Conservation (phyloP, 2,113 vertebrate genomes). For the Crypturellus undulatus region DNA sequence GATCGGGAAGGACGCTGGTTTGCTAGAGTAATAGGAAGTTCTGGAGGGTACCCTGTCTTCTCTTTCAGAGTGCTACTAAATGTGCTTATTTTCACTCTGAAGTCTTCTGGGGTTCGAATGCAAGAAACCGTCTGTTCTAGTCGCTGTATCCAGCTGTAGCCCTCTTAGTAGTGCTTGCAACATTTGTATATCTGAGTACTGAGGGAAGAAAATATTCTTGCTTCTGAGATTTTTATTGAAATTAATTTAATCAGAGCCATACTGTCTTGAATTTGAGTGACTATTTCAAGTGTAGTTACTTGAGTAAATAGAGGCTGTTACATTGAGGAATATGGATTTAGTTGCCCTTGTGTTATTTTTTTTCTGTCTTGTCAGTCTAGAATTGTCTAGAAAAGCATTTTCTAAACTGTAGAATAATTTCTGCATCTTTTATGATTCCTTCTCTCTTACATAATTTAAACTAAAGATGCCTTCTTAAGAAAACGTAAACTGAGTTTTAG, state of each 20-base stretch:
- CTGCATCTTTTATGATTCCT: constrained; percentile 4
- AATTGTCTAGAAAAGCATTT: constrained; percentile 9
- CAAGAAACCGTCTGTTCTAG: neutral
- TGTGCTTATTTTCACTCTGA: constrained; percentile 33
- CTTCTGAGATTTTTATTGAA: constrained; percentile 15
- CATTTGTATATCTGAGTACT: constrained; percentile 12
- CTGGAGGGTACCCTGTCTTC: constrained; percentile 6
- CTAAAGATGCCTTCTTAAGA: constrained; percentile 63
- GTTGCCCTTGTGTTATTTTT: neutral
- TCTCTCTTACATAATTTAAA: constrained; percentile 60
- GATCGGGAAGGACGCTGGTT: neutral
- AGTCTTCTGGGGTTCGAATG: constrained; percentile 26
- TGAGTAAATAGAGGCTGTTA: constrained; percentile 3
- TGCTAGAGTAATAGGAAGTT: constrained; percentile 7
- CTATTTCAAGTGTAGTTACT: neutral
- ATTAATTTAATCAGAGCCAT: neutral
- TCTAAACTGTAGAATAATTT: neutral
- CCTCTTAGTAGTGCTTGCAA: neutral
- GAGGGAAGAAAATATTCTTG: neutral
- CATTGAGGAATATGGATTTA: neutral
- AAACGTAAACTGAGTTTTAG: constrained; percentile 58
- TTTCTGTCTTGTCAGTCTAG: neutral
- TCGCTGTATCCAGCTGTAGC: neutral
- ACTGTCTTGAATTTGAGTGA: constrained; percentile 39
- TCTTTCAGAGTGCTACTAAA: constrained; percentile 23